Evolutionary conservation across 2,113 vertebrate genomes (phyloP).

Genomic region (Camelus bactrianus): DNA sequence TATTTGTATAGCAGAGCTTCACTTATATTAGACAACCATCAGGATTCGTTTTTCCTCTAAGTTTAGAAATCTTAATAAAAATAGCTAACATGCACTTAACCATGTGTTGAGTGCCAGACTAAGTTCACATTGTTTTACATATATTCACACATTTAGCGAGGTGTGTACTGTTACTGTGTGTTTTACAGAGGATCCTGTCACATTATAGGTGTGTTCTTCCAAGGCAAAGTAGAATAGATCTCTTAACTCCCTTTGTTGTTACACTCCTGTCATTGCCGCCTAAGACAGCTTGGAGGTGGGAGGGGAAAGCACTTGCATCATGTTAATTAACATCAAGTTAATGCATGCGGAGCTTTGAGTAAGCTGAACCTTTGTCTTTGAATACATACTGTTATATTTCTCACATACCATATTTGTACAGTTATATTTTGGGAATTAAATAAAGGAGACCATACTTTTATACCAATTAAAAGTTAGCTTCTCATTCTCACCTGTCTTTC

Average conservation of each 20-base stretch:
- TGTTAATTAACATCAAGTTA: not conserved
- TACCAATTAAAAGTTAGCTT: slow-evolving; percentile 30
- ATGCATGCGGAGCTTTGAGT: not conserved
- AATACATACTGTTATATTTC: not conserved
- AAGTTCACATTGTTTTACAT: not conserved
- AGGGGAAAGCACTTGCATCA: not conserved
- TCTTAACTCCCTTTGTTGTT: not conserved
- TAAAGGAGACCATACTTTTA: not conserved
- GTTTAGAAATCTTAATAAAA: slow-evolving; percentile 15
- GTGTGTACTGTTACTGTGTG: not conserved
- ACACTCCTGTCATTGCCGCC: not conserved
- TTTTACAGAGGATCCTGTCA: not conserved
- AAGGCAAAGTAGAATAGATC: not conserved
- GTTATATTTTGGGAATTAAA: slow-evolving; percentile 52
- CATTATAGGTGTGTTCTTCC: not conserved
- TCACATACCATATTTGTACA: not conserved
- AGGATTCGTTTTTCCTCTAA: not conserved
- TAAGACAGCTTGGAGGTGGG: not conserved
- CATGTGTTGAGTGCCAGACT: not conserved
- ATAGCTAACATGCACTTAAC: not conserved
- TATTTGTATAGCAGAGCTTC: not conserved
- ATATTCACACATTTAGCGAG: not conserved
- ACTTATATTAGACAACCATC: not conserved
- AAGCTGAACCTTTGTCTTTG: slow-evolving; percentile 30
- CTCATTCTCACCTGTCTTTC: not conserved